Conservation (phyloP, 2,797 vertebrate species). For the Cryptoprocta ferox region DNA sequence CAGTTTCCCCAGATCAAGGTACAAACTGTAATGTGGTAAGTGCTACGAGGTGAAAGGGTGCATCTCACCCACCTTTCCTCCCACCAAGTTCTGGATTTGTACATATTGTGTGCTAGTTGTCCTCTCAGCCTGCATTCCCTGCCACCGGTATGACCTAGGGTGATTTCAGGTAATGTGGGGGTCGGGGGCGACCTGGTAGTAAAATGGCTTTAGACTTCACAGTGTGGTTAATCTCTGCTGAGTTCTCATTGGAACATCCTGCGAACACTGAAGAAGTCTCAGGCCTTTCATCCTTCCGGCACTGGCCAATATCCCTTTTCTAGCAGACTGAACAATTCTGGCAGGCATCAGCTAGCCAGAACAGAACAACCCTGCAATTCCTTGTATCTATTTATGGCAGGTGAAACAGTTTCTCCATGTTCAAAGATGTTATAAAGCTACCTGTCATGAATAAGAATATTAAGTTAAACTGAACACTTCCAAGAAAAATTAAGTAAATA, state of each 20-base stretch:
- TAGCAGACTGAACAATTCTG: neutral
- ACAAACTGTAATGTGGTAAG: neutral
- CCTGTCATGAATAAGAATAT: neutral
- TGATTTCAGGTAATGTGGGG: neutral
- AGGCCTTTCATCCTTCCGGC: neutral
- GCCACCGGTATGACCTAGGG: fast-evolving
- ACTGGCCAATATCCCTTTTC: neutral
- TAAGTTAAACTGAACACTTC: neutral
- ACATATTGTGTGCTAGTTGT: neutral
- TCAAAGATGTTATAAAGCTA: neutral
- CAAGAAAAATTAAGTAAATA: neutral
- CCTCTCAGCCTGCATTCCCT: neutral
- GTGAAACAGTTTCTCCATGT: neutral
- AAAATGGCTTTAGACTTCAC: neutral
- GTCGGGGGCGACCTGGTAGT: neutral
- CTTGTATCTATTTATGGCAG: neutral
- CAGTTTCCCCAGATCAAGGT: neutral
- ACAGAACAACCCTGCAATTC: neutral
- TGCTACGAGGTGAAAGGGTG: neutral
- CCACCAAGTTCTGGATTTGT: neutral
- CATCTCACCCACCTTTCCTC: neutral
- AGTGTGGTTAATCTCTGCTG: neutral
- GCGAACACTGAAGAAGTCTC: neutral
- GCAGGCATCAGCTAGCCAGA: neutral
- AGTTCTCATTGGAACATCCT: neutral